Evolutionary conservation across 2,888 invertebrate species (phyloP), one percentile per base, ranked within the genome.

Genomic region (Pheosia tremula): DNA sequence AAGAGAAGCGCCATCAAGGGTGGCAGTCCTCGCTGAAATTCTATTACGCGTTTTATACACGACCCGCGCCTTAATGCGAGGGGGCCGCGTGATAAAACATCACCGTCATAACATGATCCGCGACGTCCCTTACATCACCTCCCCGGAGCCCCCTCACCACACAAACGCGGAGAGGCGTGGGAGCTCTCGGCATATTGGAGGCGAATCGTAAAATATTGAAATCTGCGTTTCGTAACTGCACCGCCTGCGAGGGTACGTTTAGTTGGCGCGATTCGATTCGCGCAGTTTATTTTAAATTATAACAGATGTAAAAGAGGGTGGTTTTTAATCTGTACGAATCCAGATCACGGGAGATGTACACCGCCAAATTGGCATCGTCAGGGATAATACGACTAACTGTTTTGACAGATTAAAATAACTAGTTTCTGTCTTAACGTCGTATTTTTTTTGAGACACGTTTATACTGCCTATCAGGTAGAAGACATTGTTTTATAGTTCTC

Each of bases 31-130:
- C 87, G 80, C 86, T 85, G 89, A 88, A 92, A 92, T 92, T 92
- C 92, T 92, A 92, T 92, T 92, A 92, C 90, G 84, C 88, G 87
- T 89, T 91, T 90, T 91, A 91, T 90, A 89, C 88, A 84, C 85
- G 85, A 83, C 87, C 86, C 85, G 85, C 83, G 87, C 87, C 88
- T 86, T 88, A 86, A 88, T 87, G 83, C 81, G 79, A 81, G 82
- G 86, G 85, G 87, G 86, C 80, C 82, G 85, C 78, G 84, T 85
- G 84, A 85, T 90, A 87, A 88, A 87, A 87, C 87, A 85, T 84
- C 82, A 81, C 90, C 87, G 86, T 86, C 87, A 85, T 85, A 85
- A 79, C 77, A 74, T 83, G 90, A 87, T 79, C 88, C 80, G 81
- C 78, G 77, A 78, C 83, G 78, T 81, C 77, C 80, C 79, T 78